Percentiles rank a stretch among this genome's conserved stretches.
phyloP scores from a whole-genome alignment of 1,140 invertebrate genomes.

The Gerris buenoi region DNA sequence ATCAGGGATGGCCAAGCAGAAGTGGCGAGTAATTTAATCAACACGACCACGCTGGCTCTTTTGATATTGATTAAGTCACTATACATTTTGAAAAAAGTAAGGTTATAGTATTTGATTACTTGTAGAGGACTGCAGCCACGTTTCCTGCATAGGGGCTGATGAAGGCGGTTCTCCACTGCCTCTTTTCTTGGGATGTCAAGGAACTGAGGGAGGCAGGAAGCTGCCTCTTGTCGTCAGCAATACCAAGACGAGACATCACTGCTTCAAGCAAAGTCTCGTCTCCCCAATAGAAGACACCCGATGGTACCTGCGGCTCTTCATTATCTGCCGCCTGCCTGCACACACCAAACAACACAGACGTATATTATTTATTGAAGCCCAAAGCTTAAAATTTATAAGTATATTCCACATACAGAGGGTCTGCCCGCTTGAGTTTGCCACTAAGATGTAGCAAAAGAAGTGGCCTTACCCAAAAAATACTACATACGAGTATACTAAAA shows the following conservation, averaged over 20 bases:
- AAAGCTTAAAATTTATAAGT: too few relatives aligned
- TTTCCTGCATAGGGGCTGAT: neutral
- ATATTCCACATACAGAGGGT: too few relatives aligned
- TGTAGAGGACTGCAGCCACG: neutral
- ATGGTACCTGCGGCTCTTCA: neutral
- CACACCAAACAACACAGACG: too few relatives aligned
- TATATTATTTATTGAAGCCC: too few relatives aligned
- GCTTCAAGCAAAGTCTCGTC: slow-evolving; percentile 27
- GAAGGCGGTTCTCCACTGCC: slow-evolving; percentile 53
- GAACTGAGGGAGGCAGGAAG: slow-evolving; percentile 44
- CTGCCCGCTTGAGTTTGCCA: too few relatives aligned
- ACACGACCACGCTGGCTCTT: slow-evolving; percentile 56
- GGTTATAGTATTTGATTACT: slow-evolving; percentile 4
- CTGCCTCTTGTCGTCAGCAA: slow-evolving; percentile 44
- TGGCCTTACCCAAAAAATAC: too few relatives aligned
- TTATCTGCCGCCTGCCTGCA: neutral
- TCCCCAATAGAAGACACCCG: slow-evolving; percentile 8
- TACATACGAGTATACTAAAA: too few relatives aligned
- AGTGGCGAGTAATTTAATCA: slow-evolving; percentile 48
- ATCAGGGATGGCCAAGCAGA: too few relatives aligned
- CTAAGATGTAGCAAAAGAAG: too few relatives aligned
- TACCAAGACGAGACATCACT: slow-evolving; percentile 45
- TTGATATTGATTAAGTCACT: too few relatives aligned
- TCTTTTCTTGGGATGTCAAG: slow-evolving; percentile 26
- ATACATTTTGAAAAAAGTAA: too few relatives aligned